Evolutionary conservation across 1,140 invertebrate species (phyloP).

Genomic region (Drosophila kikkawai): DNA sequence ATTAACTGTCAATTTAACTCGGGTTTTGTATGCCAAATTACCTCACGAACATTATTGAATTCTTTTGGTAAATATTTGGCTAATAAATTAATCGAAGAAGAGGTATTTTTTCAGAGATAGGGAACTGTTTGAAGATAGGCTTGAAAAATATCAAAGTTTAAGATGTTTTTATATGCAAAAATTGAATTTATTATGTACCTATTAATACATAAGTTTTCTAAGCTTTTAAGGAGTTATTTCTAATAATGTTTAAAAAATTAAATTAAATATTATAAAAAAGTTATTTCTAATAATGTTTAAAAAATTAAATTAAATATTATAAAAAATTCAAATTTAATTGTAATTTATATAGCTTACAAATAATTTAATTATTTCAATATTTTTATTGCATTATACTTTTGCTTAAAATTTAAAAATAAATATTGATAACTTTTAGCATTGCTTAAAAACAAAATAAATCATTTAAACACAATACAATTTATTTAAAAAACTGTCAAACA

Average conservation of each 20-base stretch:
- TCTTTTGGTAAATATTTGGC: neutral
- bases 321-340: neutral
- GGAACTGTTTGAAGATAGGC: neutral
- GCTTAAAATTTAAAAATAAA: neutral
- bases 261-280: too few species aligned
- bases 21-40: constrained; percentile 11
- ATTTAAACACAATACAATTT: neutral
- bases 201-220: too few species aligned
- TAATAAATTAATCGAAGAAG: neutral
- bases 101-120: neutral
- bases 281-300: too few species aligned
- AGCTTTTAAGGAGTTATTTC: too few species aligned
- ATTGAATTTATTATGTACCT: too few species aligned
- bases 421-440: neutral
- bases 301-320: too few species aligned
- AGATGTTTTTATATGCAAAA: neutral
- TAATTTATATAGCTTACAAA: neutral
- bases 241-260: too few species aligned
- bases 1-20: constrained; percentile 13
- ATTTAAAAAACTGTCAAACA: neutral
- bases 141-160: neutral
- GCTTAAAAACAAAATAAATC: constrained; percentile 2
- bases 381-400: neutral
- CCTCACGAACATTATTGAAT: neutral
- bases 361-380: neutral